Evolutionary conservation across 2,888 invertebrate genomes (phyloP), one percentile per base, ranked within the genome.

Genomic region (Drosophila helvetica): DNA sequence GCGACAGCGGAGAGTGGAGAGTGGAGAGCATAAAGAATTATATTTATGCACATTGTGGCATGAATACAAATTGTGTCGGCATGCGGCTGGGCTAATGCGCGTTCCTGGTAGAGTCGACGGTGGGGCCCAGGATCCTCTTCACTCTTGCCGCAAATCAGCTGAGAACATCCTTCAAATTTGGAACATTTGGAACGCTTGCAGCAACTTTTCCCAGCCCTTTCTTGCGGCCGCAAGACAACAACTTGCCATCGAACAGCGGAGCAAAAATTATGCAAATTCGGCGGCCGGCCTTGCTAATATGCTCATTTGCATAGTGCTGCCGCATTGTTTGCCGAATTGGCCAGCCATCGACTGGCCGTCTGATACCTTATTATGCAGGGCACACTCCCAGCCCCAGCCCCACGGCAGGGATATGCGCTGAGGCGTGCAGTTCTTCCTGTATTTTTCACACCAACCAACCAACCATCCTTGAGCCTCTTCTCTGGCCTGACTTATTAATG

Each of bases 401-500:
- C 50, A 25, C 4, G 80, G 62, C 63, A 62, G 67, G 75, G 78
- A 65, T 78, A 81, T 77, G 77, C 79, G 63, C 58, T 73, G 65
- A 75, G 60, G 78, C 86, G 58, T 78, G 74, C 88, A 72, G 80
- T 82, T 78, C 76, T 64, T 67, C 67, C 59, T 48, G 61, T 58
- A 62, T 75, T 62, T 66, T 55, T 74, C 54, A 74, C 72, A 65
- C 51, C 47, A 33, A 55, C 71, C 67, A 58, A 65, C 51, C 47
- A 45, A 55, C 71, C 67, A 58, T 17, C 17, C 38, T 10, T 52
- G 17, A 17, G 42, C 9, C 47, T 56, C 73, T 73, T 68, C 1
- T 33, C 33, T 12, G 88, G 68, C 47, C 75, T 84, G 84, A 84
- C 88, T 86, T 85, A 78, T 81, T 80, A 85, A 84, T 84, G 86